A percentile compares a stretch with the other conserved stretches of the same genome.
These are phyloP conservation scores for Heteromormyrus szaboi DNA, from an alignment of 2,797 vertebrate genomes.

Conservation along the genomic window DNA sequence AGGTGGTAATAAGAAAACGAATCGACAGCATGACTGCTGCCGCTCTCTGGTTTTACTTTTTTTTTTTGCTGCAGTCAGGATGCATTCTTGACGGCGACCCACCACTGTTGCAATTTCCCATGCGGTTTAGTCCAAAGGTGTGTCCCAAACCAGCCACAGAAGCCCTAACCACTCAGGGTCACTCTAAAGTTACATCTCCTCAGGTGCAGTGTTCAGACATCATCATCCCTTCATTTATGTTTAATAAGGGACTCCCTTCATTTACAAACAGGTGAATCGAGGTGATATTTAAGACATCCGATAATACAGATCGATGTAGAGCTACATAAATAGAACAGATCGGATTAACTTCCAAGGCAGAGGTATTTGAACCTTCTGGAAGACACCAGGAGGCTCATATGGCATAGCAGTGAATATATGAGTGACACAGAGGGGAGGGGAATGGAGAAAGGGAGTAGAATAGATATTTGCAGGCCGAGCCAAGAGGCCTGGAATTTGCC, in stretches of 20 bases:
- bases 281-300: slow-evolving; percentile 6
- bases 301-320: neutral
- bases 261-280: neutral
- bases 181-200: neutral
- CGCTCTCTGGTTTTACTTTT: neutral
- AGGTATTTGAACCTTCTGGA: slow-evolving; percentile 5
- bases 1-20: neutral
- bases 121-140: neutral
- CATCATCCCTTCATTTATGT: slow-evolving; percentile 19
- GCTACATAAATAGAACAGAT: neutral
- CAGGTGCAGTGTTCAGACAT: slow-evolving; percentile 17
- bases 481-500: neutral
- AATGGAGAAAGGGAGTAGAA: neutral
- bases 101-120: neutral
- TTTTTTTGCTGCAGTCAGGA: slow-evolving; percentile 9
- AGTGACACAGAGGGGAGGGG: slow-evolving; percentile 52
- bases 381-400: neutral
- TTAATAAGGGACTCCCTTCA: slow-evolving; percentile 4
- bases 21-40: neutral
- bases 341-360: neutral
- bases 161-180: neutral
- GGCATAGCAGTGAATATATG: slow-evolving; percentile 24
- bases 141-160: neutral
- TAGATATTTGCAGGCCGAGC: neutral
- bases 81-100: neutral